Base-by-base conservation (phyloP, 2,113 vertebrate species). In the Heterotilapia buettikoferi region DNA sequence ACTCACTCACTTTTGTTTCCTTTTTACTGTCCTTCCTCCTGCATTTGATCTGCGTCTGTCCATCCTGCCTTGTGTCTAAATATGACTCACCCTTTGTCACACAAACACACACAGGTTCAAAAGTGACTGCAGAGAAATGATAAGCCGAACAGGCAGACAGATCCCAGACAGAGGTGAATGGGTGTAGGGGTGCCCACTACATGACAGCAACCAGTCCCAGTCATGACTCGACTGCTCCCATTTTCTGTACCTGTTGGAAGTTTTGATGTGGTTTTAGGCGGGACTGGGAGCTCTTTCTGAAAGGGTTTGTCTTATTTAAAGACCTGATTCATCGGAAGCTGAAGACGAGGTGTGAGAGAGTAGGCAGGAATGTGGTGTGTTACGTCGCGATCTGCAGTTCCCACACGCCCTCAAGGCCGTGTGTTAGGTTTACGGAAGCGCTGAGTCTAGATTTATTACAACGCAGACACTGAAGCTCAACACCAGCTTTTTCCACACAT, bases 1-100 rank as follows among this genome's bases (percentile, higher is more conserved):
- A 94, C 82, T 94, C 92, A 94, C 31, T 40, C 50, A 14, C 85
- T 84, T 89, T 89, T 82, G 83, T 89, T 92, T 82, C 84, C 18
- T 82, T 81, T 89, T 82, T 50, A 19, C 19, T 76, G 13, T 81
- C 71, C 29, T 83, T 84, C 61, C 59, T 66, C 14, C 43, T 3
- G 14, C 38, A 81, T 38, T 12, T 38, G 78, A 38, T 38, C 29
- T 53, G 43, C 1, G 24, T 85, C 73, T 83, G 33, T 52, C 84
- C 84, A 73, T 19, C 45, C 76, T 14, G n/a, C 82, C 18, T 83
- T 47, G 6, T 38, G 21, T 86, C 68, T 83, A 79, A 89, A 57
- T 68, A 24, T 94, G 91, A 93, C 88, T 88, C 92, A 92, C 56
- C 16, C 80, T 21, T 13, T 52, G 36, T 57, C 18, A 12, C 18